Evolutionary conservation across 2,797 vertebrate species (phyloP).

Genomic region (Smutsia gigantea): DNA sequence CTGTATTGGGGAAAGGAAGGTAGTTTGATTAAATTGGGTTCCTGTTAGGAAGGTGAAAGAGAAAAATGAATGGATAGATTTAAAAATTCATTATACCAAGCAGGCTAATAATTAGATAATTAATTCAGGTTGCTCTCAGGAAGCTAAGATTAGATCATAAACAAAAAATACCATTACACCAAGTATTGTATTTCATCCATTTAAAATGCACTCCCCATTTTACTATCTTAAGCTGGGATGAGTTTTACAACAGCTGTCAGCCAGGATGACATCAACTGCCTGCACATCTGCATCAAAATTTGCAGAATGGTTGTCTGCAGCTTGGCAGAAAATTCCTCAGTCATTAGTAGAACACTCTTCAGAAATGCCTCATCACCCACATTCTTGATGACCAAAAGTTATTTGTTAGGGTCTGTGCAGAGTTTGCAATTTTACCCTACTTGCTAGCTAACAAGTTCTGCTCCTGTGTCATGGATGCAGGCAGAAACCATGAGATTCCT

Average conservation of each 20-base stretch:
- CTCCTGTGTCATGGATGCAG: not conserved
- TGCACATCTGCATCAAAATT: not conserved
- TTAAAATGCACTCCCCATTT: not conserved
- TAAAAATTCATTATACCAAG: not conserved
- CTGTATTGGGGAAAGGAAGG: not conserved
- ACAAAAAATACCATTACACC: not conserved
- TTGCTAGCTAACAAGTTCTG: not conserved
- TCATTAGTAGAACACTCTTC: not conserved
- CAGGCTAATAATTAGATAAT: not conserved
- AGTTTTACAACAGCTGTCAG: not conserved
- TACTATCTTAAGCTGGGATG: not conserved
- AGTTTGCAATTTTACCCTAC: not conserved
- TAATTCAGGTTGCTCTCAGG: not conserved
- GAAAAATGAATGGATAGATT: not conserved
- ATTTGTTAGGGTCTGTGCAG: not conserved
- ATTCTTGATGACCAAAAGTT: not conserved
- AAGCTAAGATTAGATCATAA: not conserved
- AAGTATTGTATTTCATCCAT: not conserved
- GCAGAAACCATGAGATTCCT: not conserved
- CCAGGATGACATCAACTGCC: not conserved
- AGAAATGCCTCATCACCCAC: not conserved
- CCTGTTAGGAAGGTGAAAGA: not conserved
- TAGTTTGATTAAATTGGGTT: not conserved
- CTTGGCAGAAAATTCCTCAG: not conserved
- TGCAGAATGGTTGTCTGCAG: not conserved